phyloP scores from a whole-genome alignment of 2,888 invertebrate genomes.

The Micropterix aruncella region DNA sequence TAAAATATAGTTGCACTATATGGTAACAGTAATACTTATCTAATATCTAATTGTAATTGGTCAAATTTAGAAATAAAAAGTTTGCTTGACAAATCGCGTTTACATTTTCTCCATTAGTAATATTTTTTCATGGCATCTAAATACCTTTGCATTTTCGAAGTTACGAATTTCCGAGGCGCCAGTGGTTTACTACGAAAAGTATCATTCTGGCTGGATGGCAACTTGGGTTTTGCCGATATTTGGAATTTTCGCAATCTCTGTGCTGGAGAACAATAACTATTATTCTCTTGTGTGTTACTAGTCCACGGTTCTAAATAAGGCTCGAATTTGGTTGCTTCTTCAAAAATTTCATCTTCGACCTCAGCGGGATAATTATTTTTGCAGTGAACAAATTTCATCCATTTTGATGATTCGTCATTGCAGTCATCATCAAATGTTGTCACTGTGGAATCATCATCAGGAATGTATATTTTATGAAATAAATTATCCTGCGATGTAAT shows the following conservation, averaged over 20 bases:
- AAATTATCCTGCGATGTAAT: too few relatives aligned
- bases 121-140: neutral
- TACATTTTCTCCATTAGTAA: neutral
- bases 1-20: too few relatives aligned
- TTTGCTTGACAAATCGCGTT: constrained; percentile 8
- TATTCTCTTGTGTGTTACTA: too few relatives aligned
- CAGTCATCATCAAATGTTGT: too few relatives aligned
- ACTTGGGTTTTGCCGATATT: neutral
- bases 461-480: too few relatives aligned
- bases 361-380: too few relatives aligned
- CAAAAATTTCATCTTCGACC: too few relatives aligned
- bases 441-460: too few relatives aligned
- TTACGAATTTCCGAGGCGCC: neutral
- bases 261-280: neutral
- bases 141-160: neutral
- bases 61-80: constrained; percentile 8
- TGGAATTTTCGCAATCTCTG: neutral
- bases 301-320: too few relatives aligned
- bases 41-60: constrained; percentile 12
- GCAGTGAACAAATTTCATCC: too few relatives aligned
- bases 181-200: neutral
- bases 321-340: too few relatives aligned
- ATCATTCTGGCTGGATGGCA: neutral
- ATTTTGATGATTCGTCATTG: too few relatives aligned
- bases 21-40: constrained; percentile 12